Conservation (phyloP, 35 echinoderm and acorn worm genomes). For the Ophioderma brevispina region DNA sequence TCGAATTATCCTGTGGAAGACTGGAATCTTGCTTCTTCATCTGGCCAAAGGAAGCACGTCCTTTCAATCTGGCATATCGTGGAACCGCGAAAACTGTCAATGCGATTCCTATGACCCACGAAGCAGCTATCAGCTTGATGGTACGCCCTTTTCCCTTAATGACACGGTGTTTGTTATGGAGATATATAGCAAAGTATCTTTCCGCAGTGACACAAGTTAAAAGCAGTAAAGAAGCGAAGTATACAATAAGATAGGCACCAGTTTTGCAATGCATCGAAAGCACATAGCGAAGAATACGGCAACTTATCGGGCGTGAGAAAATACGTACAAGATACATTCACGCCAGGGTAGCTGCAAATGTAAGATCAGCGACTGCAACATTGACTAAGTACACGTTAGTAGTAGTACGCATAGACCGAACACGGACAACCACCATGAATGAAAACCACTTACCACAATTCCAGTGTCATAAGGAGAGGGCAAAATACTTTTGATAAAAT, state of each 20-base stretch:
- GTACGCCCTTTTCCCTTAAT: constrained; percentile 66
- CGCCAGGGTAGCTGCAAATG: constrained; percentile 59
- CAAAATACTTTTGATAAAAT: constrained; percentile 61
- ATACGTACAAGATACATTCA: constrained; percentile 46
- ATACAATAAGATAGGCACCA: constrained; percentile 27
- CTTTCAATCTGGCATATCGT: neutral
- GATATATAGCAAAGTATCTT: constrained; percentile 84
- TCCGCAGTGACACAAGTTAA: constrained; percentile 75
- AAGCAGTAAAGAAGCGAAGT: constrained; percentile 61
- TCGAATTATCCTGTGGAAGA: neutral
- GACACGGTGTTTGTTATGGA: constrained; percentile 64
- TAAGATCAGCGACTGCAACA: constrained; percentile 75
- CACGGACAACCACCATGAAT: constrained; percentile 70
- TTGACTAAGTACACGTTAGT: constrained; percentile 86
- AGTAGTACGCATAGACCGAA: constrained; percentile 76
- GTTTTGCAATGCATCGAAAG: constrained; percentile 52
- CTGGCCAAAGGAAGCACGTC: constrained; percentile 33
- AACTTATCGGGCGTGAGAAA: constrained; percentile 27
- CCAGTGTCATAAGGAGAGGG: constrained; percentile 79
- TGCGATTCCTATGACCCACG: constrained; percentile 68
- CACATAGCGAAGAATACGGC: neutral
- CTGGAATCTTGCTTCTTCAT: constrained; percentile 3
- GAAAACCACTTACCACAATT: constrained; percentile 61
- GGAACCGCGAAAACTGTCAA: neutral
- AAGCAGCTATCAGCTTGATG: constrained; percentile 33